Evolutionary conservation across 2,797 vertebrate genomes (phyloP).

Genomic region (Benthosema pterotum): DNA sequence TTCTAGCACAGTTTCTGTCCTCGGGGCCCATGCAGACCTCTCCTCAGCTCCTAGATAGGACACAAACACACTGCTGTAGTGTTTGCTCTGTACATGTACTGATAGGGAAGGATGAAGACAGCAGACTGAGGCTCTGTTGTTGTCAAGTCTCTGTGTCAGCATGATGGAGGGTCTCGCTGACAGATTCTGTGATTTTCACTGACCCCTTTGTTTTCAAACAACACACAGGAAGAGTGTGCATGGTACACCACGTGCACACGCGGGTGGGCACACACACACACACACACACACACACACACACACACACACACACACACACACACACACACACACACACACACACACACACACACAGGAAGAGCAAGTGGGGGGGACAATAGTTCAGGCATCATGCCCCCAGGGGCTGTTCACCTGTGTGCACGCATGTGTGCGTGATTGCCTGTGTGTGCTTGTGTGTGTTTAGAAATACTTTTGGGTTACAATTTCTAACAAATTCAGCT

Average conservation of each 20-base stretch:
- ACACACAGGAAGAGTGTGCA: conserved; percentile 33
- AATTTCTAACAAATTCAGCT: too few relatives aligned
- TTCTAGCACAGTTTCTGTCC: too few relatives aligned
- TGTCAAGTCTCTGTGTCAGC: conserved; percentile 47
- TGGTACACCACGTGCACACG: too few relatives aligned
- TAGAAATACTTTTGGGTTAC: not conserved
- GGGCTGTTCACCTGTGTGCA: conserved; percentile 50
- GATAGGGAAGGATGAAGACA: too few relatives aligned
- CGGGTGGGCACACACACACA: too few relatives aligned
- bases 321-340: too few relatives aligned
- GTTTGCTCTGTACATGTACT: too few relatives aligned
- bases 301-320: too few relatives aligned
- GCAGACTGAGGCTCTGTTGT: conserved; percentile 38
- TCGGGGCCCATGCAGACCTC: too few relatives aligned
- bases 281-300: too few relatives aligned
- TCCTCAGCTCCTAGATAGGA: too few relatives aligned
- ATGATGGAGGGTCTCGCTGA: conserved; percentile 70
- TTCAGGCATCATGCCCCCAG: conserved; percentile 61
- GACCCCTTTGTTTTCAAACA: conserved; percentile 77
- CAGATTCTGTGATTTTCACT: conserved; percentile 64
- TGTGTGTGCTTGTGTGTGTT: not conserved
- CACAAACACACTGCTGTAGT: too few relatives aligned
- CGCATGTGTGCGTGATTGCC: not conserved
- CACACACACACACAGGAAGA: conserved; percentile 71
- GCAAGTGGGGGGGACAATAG: conserved; percentile 60